phyloP scores from a whole-genome alignment of 1,140 invertebrate genomes.

The Coenobita brevimanus region DNA sequence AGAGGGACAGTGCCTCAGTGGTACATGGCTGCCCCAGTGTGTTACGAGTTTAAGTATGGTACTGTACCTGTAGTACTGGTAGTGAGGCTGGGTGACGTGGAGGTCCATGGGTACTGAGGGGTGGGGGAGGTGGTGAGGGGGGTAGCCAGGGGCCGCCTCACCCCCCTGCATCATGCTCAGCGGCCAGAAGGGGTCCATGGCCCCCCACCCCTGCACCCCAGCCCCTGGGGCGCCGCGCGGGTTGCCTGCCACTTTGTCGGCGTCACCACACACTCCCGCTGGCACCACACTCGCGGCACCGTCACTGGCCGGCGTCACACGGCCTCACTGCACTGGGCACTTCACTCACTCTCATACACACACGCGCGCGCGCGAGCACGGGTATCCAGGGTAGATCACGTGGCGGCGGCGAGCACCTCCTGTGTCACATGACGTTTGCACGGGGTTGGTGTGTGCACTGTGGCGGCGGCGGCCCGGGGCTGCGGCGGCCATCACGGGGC shows the following conservation, averaged over 20 bases:
- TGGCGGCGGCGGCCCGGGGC: slow-evolving; percentile 51
- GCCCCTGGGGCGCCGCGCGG: slow-evolving; percentile 60
- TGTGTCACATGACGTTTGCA: slow-evolving; percentile 66
- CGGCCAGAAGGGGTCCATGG: slow-evolving; percentile 60
- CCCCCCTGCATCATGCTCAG: slow-evolving; percentile 63
- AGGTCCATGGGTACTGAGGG: slow-evolving; percentile 60
- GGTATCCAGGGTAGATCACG: slow-evolving; percentile 34
- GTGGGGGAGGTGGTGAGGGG: slow-evolving; percentile 56
- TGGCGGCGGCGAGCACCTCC: slow-evolving; percentile 15
- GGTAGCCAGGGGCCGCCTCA: slow-evolving; percentile 49
- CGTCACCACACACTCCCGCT: slow-evolving; percentile 41
- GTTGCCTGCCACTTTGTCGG: slow-evolving; percentile 58
- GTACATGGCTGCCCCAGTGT: background rate
- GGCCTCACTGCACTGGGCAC: background rate
- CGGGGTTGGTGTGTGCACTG: slow-evolving; percentile 65
- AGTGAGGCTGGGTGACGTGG: slow-evolving; percentile 59
- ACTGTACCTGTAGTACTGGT: slow-evolving; percentile 59
- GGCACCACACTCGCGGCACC: slow-evolving; percentile 11
- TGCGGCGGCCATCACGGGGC: slow-evolving; percentile 38
- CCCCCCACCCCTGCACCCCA: slow-evolving; percentile 61
- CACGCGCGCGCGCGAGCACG: slow-evolving; percentile 33
- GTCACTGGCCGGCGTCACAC: slow-evolving; percentile 6
- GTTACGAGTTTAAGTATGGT: background rate
- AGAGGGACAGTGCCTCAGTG: background rate
- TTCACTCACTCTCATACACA: slow-evolving; percentile 32